A percentile compares a stretch with the other conserved stretches of the same genome.
Evolutionary conservation across 2,113 vertebrate species (phyloP).

Genomic region (Columba janthina): DNA sequence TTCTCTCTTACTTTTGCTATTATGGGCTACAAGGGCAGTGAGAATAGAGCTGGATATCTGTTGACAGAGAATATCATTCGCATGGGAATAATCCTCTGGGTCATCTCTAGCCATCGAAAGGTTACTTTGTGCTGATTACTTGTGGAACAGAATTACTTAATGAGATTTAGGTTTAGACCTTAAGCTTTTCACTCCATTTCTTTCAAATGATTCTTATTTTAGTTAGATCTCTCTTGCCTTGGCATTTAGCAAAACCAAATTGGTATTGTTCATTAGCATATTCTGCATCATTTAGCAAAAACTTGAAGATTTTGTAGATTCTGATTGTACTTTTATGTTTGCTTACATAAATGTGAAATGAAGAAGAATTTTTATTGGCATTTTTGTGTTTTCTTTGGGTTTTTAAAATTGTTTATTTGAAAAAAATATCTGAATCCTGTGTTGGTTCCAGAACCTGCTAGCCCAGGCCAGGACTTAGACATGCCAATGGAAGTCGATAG

Average conservation of each 20-base stretch:
- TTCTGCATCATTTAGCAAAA: background rate
- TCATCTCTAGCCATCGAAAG: background rate
- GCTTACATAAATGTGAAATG: background rate
- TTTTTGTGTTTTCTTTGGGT: background rate
- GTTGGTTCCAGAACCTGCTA: constrained; percentile 85
- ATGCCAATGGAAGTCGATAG: constrained; percentile 96
- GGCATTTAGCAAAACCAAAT: background rate
- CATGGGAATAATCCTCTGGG: background rate
- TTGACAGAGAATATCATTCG: background rate
- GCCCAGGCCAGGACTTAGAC: constrained; percentile 89
- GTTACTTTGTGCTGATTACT: background rate
- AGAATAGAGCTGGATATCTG: background rate
- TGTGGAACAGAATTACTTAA: background rate
- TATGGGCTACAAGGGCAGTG: background rate
- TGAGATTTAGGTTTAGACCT: background rate
- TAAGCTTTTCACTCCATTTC: background rate
- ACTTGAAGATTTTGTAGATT: background rate
- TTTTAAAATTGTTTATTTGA: background rate
- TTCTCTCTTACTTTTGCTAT: background rate
- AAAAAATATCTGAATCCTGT: background rate
- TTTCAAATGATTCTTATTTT: background rate
- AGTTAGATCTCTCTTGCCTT: background rate
- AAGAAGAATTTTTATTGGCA: background rate
- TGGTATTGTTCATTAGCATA: background rate
- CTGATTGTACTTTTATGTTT: background rate